Evolutionary conservation across 2,113 vertebrate species (phyloP), one percentile per base, ranked within the genome.

Genomic region (Numenius arquata): DNA sequence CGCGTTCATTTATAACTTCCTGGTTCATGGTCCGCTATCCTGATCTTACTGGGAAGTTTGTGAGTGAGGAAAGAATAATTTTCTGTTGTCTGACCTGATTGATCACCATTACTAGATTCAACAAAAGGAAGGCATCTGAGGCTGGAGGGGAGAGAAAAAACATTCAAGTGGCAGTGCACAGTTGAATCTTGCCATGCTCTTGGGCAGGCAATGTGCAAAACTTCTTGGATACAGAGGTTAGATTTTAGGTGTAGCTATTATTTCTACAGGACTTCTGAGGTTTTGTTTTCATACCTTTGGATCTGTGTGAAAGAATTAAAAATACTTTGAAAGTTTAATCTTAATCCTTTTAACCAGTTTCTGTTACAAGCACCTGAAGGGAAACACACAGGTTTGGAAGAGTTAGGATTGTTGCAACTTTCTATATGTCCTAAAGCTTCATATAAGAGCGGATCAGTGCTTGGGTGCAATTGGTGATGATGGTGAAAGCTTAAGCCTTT

Each of bases 1-100:
- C 1, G 0, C 0, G 0, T 73, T 91, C 32, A 6, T 71, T 66
- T 67, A 9, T 32, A 53, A 15, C 26, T 77, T 38, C 22, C 29
- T 78, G 8, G 30, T 71, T 77, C 19, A 3, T 43, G 22, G 58
- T 65, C 20, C 43, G 63, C 1, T 77, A 56, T 19, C 43, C 30
- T 80, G 83, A 58, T 20, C 19, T 6, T 7, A 11, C 47, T 78
- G 70, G 65, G 47, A 30, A 26, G 21, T 23, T 13, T 43, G 25
- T 34, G 32, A 9, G 8, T 67, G 81, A 74, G 50, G 52, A 75
- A 40, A 84, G 40, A 61, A 34, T 21, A 4, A 9, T 83, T 83
- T 79, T 58, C 32, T 14, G 5, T 70, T 12, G 6, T 62, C 41
- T 81, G 30, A 27, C 23, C 20, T 56, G 29, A 1, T 32, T 50